Conservation (phyloP, 2,113 vertebrate species). For the Egretta garzetta region DNA sequence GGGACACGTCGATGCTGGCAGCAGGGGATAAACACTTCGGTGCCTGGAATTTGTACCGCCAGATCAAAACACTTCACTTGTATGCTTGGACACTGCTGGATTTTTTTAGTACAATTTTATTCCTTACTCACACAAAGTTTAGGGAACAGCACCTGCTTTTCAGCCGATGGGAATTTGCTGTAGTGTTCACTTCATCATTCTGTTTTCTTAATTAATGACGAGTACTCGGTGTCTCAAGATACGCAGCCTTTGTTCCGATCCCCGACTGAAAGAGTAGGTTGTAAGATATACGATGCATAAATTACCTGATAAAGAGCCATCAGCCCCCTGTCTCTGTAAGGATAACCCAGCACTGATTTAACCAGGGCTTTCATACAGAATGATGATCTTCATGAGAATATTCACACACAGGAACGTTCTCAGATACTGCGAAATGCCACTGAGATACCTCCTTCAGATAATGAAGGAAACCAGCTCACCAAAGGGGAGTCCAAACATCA, state of each 20-base stretch:
- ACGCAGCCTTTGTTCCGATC: neutral
- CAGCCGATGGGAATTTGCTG: neutral
- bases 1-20: neutral
- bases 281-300: neutral
- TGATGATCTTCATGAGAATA: neutral
- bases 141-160: neutral
- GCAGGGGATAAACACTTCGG: neutral
- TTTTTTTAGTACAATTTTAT: neutral
- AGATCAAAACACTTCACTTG: neutral
- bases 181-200: neutral
- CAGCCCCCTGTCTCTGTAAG: neutral
- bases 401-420: neutral
- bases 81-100: neutral
- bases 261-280: neutral
- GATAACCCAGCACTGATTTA: neutral
- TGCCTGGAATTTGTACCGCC: neutral
- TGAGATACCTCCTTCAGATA: neutral
- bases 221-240: neutral
- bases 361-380: neutral
- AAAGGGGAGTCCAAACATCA: neutral
- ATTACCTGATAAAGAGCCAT: neutral
- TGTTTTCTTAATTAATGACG: neutral
- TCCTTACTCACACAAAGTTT: neutral
- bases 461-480: neutral
- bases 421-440: neutral